Conservation (phyloP, 1,140 invertebrate species). For the Hetaerina americana region DNA sequence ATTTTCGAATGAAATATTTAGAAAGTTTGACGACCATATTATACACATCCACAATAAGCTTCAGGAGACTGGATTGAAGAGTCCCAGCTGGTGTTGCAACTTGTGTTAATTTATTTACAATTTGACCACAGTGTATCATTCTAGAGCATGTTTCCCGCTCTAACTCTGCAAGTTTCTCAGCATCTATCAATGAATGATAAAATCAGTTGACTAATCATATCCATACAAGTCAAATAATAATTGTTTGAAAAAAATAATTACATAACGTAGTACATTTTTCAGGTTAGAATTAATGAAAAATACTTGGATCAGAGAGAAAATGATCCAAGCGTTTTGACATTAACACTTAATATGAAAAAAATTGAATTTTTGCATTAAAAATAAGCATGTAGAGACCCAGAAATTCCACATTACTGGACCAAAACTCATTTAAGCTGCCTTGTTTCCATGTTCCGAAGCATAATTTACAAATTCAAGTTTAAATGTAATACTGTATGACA, state of each 20-base stretch:
- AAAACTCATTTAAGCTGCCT: no score
- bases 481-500: no score
- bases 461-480: no score
- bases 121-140: not conserved
- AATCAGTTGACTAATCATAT: no score
- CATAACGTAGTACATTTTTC: no score
- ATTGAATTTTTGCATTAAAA: no score
- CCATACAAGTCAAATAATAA: not conserved
- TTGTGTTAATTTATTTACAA: not conserved
- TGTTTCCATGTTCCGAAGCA: no score
- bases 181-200: not conserved
- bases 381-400: no score
- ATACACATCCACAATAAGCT: not conserved
- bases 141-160: not conserved
- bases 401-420: no score
- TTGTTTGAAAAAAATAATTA: not conserved
- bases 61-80: not conserved
- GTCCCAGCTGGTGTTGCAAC: not conserved
- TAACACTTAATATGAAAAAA: not conserved
- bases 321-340: not conserved
- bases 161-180: not conserved
- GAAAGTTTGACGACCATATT: not conserved
- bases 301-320: not conserved
- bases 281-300: not conserved
- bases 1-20: not conserved